phyloP scores from a whole-genome alignment of 2,113 vertebrate species.

The Phalacrocorax aristotelis region DNA sequence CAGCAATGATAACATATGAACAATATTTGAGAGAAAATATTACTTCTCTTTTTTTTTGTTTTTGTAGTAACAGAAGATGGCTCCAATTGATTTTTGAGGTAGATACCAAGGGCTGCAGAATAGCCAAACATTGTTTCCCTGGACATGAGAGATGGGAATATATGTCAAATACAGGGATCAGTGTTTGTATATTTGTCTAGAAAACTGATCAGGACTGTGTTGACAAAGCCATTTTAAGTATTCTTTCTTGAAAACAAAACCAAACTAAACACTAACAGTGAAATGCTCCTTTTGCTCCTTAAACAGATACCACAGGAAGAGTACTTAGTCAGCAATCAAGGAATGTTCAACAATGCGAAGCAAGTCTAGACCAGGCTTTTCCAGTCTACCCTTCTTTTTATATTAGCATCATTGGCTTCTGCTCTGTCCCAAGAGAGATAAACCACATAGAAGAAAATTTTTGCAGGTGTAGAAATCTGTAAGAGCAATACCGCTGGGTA shows the following conservation, averaged over 20 bases:
- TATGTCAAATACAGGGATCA: neutral
- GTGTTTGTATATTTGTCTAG: neutral
- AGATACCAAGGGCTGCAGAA: neutral
- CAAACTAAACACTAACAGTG: neutral
- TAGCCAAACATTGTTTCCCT: neutral
- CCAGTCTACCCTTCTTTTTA: neutral
- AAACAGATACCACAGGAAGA: neutral
- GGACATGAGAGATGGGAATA: neutral
- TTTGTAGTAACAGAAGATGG: neutral
- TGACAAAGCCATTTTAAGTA: neutral
- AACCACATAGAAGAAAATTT: neutral
- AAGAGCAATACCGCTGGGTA: neutral
- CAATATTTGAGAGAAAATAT: neutral
- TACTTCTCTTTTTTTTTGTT: neutral
- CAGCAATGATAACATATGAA: neutral
- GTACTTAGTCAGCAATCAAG: neutral
- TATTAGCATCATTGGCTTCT: neutral
- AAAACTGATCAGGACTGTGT: neutral
- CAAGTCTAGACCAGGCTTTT: neutral
- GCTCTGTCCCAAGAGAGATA: neutral
- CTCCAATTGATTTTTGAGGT: neutral
- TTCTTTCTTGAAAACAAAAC: neutral
- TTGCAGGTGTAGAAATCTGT: neutral
- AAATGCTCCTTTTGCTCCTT: neutral
- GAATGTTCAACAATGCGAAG: neutral